These are phyloP conservation scores for Dryocosmus kuriphilus DNA, from an alignment of 2,888 invertebrate species.

Conservation along the genomic window DNA sequence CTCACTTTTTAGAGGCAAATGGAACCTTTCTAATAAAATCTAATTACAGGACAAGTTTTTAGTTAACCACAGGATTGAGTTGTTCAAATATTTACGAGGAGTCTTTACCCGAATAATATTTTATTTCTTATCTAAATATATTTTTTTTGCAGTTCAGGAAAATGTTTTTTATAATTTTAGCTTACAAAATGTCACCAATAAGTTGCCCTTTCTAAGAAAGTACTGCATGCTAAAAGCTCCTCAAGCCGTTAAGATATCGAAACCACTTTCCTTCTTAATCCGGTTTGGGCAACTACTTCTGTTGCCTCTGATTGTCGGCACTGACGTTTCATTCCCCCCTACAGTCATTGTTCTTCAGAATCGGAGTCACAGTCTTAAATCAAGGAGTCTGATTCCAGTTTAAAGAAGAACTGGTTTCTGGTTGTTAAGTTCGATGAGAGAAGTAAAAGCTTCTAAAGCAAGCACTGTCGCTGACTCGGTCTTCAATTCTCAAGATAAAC, in stretches of 20 bases:
- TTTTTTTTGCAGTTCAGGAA: background rate
- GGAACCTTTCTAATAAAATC: no score
- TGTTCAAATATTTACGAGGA: no score
- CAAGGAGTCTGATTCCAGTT: conserved; percentile 18
- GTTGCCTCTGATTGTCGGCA: background rate
- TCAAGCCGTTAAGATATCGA: conserved; percentile 1
- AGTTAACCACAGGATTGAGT: no score
- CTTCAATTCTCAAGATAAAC: conserved; percentile 26
- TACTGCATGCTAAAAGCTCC: background rate
- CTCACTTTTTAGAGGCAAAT: no score
- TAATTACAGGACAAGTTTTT: no score
- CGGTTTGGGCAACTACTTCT: background rate
- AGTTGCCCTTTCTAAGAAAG: background rate
- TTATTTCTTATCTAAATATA: background rate
- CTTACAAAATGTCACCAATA: background rate
- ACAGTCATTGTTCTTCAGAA: conserved; percentile 16
- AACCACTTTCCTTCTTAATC: background rate
- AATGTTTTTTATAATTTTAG: background rate
- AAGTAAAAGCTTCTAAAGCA: conserved; percentile 24
- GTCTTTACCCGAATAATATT: no score
- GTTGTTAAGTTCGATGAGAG: background rate
- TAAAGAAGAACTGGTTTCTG: conserved; percentile 25
- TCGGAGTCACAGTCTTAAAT: conserved; percentile 19
- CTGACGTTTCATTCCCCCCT: background rate
- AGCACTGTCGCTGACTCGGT: background rate